These are phyloP conservation scores for Bubalus kerabau DNA, from an alignment of 2,113 vertebrate genomes.

Conservation along the genomic window DNA sequence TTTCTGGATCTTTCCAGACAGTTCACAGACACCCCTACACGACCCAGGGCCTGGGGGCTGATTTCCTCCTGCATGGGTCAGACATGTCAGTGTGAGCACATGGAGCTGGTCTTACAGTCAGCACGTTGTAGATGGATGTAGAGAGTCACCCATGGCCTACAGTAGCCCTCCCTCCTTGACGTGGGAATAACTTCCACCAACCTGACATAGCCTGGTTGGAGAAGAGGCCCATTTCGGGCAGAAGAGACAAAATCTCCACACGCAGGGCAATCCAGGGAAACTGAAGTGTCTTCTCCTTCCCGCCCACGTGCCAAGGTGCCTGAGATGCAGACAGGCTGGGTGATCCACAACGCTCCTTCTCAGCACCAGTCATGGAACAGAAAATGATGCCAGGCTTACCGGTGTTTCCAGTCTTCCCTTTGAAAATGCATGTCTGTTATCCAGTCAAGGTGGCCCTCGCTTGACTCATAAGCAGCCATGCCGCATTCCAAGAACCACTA, in stretches of 20 bases:
- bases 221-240: background rate
- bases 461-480: background rate
- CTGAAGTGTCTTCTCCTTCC: background rate
- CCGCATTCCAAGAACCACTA: background rate
- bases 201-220: background rate
- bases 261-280: background rate
- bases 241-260: background rate
- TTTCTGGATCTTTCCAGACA: background rate
- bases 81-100: rapidly evolving
- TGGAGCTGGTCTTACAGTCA: background rate
- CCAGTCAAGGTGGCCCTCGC: background rate
- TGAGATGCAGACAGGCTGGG: background rate
- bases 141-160: background rate
- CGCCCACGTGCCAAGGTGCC: rapidly evolving
- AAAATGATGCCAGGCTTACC: background rate
- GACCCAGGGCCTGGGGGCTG: background rate
- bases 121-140: background rate
- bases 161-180: background rate
- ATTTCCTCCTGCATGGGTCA: background rate
- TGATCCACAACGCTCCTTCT: background rate
- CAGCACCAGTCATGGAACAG: rapidly evolving
- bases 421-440: background rate
- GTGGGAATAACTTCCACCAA: background rate
- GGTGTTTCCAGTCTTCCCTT: background rate
- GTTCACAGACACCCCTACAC: background rate